Conservation (phyloP, 2,888 invertebrate species). For the Colostygia pectinataria region DNA sequence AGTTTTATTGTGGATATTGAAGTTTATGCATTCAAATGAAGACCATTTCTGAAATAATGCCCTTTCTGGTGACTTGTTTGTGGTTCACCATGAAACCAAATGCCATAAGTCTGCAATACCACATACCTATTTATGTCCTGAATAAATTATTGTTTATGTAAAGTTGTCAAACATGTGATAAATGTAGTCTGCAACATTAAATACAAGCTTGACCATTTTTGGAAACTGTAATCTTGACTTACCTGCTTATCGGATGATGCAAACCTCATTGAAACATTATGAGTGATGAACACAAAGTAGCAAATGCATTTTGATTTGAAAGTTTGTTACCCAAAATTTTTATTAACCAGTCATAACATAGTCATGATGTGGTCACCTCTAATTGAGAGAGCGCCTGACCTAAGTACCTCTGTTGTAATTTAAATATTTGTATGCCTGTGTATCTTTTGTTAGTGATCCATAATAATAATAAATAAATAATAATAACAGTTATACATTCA, state of each 20-base stretch:
- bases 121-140: constrained; percentile 18
- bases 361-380: no score
- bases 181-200: constrained; percentile 14
- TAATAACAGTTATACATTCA: no score
- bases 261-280: neutral
- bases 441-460: no score
- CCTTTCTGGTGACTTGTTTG: constrained; percentile 37
- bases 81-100: constrained; percentile 47
- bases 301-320: no score
- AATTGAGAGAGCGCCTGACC: no score
- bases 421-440: no score
- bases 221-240: constrained; percentile 1
- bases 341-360: no score
- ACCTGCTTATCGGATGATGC: neutral
- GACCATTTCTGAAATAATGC: constrained; percentile 18
- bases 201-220: constrained; percentile 19
- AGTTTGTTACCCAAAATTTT: no score
- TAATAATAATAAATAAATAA: no score
- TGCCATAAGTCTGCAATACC: constrained; percentile 35
- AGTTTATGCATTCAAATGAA: constrained; percentile 7
- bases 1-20: neutral
- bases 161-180: constrained; percentile 25
- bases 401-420: no score
- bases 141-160: constrained; percentile 29
- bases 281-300: no score